phyloP scores from a whole-genome alignment of 2,888 invertebrate genomes.

The Orthosia incerta region DNA sequence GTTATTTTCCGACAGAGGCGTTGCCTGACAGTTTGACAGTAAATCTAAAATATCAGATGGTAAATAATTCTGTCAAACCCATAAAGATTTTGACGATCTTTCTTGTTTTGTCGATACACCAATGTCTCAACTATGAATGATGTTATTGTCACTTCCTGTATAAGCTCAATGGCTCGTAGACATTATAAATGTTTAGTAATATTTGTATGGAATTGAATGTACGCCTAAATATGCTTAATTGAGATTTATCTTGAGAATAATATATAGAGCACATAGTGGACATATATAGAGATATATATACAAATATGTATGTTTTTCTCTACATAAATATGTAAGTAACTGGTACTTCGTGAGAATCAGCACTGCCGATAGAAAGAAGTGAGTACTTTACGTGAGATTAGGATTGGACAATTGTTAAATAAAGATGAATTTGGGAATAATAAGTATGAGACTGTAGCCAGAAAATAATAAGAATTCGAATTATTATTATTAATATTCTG shows the following conservation, averaged over 20 bases:
- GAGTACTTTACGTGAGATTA: background rate
- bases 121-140: background rate
- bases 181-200: constrained; percentile 58
- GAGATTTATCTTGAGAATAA: constrained; percentile 40
- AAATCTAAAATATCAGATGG: background rate
- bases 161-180: constrained; percentile 41
- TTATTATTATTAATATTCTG: background rate
- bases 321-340: constrained; percentile 17
- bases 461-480: background rate
- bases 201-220: constrained; percentile 61
- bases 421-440: constrained; percentile 8
- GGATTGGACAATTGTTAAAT: constrained; percentile 21
- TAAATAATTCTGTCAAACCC: background rate
- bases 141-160: background rate
- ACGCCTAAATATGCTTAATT: constrained; percentile 54
- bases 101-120: background rate
- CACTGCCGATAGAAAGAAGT: constrained; percentile 47
- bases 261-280: constrained; percentile 50
- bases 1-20: no score
- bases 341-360: constrained; percentile 41
- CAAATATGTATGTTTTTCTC: constrained; percentile 38
- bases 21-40: background rate
- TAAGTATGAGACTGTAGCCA: constrained; percentile 1
- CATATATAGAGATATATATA: constrained; percentile 10
- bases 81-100: background rate